A percentile compares a stretch with the other conserved stretches of the same genome.
Conservation (phyloP, 2,113 vertebrate genomes). For the Elanus axillaris region DNA sequence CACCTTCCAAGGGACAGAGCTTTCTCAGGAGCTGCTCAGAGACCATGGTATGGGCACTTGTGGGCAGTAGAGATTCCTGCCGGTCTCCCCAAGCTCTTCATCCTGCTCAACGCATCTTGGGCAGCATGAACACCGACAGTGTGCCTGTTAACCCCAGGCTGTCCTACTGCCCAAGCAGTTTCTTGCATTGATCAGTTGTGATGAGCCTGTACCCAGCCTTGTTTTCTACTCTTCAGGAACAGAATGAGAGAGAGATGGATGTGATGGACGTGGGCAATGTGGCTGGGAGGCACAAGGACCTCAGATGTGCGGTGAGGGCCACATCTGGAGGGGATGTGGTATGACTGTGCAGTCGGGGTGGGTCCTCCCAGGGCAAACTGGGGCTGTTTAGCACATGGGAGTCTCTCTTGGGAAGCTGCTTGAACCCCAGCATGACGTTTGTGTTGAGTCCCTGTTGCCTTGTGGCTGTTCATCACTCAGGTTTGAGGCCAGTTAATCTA, state of each 20-base stretch:
- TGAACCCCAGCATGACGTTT: accelerated
- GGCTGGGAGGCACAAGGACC: neutral
- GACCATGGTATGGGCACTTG: accelerated
- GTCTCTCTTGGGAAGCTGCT: neutral
- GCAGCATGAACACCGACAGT: neutral
- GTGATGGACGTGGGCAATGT: accelerated
- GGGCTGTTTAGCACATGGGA: accelerated
- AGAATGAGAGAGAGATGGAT: neutral
- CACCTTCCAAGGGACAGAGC: neutral
- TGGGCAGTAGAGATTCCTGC: neutral
- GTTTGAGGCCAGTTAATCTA: neutral
- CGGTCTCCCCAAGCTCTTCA: neutral
- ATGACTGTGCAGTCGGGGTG: neutral
- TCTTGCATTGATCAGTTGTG: neutral
- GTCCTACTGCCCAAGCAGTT: neutral
- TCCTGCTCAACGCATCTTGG: neutral
- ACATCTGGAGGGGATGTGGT: neutral
- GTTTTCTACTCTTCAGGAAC: neutral
- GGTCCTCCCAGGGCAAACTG: neutral
- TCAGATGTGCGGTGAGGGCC: neutral
- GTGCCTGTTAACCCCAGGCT: neutral
- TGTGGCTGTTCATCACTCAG: neutral
- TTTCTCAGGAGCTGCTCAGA: neutral
- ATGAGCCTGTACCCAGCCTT: neutral
- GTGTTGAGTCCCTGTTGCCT: accelerated